Conservation (phyloP, 92 coral and sea anemone genomes). For the Zoanthus gigantus region DNA sequence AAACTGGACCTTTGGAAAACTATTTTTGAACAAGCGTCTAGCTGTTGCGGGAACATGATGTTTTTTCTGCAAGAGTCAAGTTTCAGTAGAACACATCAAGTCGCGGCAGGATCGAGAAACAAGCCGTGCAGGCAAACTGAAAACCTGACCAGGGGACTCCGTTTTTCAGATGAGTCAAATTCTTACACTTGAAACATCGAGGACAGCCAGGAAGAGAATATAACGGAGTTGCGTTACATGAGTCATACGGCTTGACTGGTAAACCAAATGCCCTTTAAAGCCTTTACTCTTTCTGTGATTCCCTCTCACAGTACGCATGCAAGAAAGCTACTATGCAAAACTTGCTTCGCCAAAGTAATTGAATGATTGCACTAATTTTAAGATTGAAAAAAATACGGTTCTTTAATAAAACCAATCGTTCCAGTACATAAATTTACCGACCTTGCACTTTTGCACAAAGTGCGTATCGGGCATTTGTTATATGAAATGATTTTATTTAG, state of each 20-base stretch:
- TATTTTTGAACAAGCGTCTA: slow-evolving; percentile 19
- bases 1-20: neutral
- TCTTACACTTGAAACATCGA: slow-evolving; percentile 7
- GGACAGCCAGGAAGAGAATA: neutral
- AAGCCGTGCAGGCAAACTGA: slow-evolving; percentile 18
- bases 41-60: slow-evolving; percentile 30
- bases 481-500: too few species aligned
- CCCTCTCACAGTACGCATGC: neutral
- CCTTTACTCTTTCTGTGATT: neutral
- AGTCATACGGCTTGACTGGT: too few species aligned
- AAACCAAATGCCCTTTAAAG: neutral
- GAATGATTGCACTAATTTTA: too few species aligned
- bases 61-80: slow-evolving; percentile 45
- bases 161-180: slow-evolving; percentile 34
- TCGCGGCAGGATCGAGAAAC: slow-evolving; percentile 39
- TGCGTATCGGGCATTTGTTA: too few species aligned
- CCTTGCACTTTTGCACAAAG: too few species aligned
- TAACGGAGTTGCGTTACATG: neutral
- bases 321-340: neutral
- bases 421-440: too few species aligned
- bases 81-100: slow-evolving; percentile 5
- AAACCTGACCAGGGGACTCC: slow-evolving; percentile 38
- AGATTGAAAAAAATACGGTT: too few species aligned
- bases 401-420: too few species aligned
- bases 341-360: too few species aligned